phyloP scores from a whole-genome alignment of 2,113 vertebrate genomes.

The Poeciliopsis turrubarensis region DNA sequence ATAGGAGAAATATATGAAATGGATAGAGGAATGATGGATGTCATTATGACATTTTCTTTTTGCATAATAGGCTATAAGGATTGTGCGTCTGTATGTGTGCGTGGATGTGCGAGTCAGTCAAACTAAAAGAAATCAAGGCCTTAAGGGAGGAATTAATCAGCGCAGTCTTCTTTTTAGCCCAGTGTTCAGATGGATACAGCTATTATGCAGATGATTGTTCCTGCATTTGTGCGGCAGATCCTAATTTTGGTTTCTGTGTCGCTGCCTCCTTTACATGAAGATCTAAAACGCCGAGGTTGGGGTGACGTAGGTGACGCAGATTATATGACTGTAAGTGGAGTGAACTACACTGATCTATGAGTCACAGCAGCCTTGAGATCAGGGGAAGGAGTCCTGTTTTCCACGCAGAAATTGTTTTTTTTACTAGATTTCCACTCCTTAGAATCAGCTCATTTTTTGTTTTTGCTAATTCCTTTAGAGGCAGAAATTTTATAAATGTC shows the following conservation, averaged over 20 bases:
- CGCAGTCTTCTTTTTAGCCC: slow-evolving; percentile 27
- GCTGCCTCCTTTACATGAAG: slow-evolving; percentile 31
- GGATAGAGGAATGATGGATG: slow-evolving; percentile 38
- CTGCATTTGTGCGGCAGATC: slow-evolving; percentile 42
- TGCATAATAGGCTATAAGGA: slow-evolving; percentile 33
- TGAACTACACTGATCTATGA: slow-evolving; percentile 63
- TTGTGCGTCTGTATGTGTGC: slow-evolving; percentile 16
- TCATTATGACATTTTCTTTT: slow-evolving; percentile 35
- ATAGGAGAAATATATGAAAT: slow-evolving; percentile 38
- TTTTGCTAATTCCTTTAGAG: slow-evolving; percentile 19
- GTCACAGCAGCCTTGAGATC: slow-evolving; percentile 47
- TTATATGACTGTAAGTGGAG: slow-evolving; percentile 52
- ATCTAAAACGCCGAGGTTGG: slow-evolving; percentile 38
- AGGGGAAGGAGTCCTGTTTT: slow-evolving; percentile 4
- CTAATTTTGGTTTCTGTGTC: slow-evolving; percentile 46
- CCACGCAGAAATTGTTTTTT: slow-evolving; percentile 24
- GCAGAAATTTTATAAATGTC: slow-evolving; percentile 24
- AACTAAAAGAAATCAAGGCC: slow-evolving; percentile 50
- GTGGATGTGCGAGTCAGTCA: slow-evolving; percentile 8
- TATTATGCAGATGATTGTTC: slow-evolving; percentile 62
- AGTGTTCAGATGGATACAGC: slow-evolving; percentile 48
- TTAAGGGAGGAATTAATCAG: slow-evolving; percentile 49
- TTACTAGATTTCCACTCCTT: slow-evolving; percentile 14
- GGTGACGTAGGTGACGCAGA: slow-evolving; percentile 55
- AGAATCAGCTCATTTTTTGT: neutral